phyloP scores from a whole-genome alignment of 2,113 vertebrate species.

The Scopus umbretta region DNA sequence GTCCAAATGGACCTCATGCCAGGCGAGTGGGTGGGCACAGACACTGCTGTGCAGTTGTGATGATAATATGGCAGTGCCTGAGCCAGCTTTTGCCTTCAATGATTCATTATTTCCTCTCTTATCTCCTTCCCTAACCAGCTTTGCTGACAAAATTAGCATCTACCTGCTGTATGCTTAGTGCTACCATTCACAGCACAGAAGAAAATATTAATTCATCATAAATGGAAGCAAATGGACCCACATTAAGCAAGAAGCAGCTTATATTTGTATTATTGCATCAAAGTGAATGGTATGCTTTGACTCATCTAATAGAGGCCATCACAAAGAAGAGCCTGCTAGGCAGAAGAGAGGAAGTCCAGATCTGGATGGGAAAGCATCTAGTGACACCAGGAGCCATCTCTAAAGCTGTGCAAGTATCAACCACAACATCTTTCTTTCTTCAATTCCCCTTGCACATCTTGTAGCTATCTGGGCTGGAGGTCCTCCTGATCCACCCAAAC shows the following conservation, averaged over 20 bases:
- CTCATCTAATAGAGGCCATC: neutral
- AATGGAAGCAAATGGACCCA: neutral
- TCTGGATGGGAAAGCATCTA: neutral
- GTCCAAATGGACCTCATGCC: neutral
- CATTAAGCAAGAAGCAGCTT: neutral
- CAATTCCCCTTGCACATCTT: neutral
- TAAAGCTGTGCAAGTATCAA: neutral
- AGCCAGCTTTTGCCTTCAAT: neutral
- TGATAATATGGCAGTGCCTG: neutral
- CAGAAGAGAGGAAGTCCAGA: neutral
- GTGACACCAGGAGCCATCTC: neutral
- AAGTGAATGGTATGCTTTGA: conserved; percentile 6
- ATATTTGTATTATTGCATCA: neutral
- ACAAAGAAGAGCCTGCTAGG: neutral
- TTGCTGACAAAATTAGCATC: conserved; percentile 31
- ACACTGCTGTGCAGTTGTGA: neutral
- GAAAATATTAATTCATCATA: conserved; percentile 12
- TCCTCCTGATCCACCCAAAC: neutral
- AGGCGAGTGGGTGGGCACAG: neutral
- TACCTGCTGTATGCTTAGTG: conserved; percentile 24
- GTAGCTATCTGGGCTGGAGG: neutral
- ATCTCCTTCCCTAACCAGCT: neutral
- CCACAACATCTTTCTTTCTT: neutral
- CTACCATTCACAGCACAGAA: neutral
- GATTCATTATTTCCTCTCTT: conserved; percentile 28